These are phyloP conservation scores for Gnathonemus echidnorhynchus DNA, from an alignment of 2,113 vertebrate species.

Conservation along the genomic window DNA sequence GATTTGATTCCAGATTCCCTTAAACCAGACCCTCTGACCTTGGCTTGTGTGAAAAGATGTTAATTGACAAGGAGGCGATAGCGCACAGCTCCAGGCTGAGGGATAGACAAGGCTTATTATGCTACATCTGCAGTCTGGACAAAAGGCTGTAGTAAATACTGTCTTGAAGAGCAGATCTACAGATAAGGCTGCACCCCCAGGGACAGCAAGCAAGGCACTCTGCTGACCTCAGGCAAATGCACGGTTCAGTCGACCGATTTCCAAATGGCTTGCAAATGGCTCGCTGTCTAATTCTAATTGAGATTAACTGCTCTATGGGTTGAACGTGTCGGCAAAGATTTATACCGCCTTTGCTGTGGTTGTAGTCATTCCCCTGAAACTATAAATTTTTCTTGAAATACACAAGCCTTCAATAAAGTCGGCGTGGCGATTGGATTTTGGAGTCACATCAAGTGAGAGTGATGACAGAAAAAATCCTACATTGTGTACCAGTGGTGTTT, in stretches of 20 bases:
- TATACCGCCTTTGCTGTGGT: slow-evolving; percentile 14
- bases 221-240: slow-evolving; percentile 11
- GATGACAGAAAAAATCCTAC: neutral
- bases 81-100: neutral
- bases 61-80: neutral
- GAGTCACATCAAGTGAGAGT: neutral
- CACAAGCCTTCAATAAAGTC: slow-evolving; percentile 6
- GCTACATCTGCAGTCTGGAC: slow-evolving; percentile 10
- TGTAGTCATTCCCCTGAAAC: slow-evolving; percentile 5
- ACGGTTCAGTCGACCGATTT: neutral
- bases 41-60: neutral
- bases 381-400: slow-evolving; percentile 21
- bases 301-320: slow-evolving; percentile 20
- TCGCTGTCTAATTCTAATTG: slow-evolving; percentile 17
- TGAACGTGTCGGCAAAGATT: slow-evolving; percentile 13
- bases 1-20: neutral
- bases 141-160: neutral
- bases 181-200: neutral
- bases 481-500: neutral
- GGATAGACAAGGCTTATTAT: neutral
- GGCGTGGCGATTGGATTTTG: neutral
- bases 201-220: neutral
- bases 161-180: neutral
- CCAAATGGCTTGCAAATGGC: slow-evolving; percentile 16
- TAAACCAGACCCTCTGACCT: neutral